Conservation (phyloP, 2,888 invertebrate genomes). For the Pinctada fucata region DNA sequence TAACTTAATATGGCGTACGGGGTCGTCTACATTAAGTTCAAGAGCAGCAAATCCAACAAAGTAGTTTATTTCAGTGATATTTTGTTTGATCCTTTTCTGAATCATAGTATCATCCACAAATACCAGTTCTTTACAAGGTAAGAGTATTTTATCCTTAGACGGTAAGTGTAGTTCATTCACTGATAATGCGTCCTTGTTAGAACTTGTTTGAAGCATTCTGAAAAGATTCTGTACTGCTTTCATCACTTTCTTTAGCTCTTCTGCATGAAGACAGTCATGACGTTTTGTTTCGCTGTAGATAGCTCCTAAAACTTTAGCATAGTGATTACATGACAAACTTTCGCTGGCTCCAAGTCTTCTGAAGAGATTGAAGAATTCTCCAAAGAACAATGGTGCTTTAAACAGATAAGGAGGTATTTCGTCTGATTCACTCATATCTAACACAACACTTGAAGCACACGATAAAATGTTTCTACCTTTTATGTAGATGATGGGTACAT, state of each 20-base stretch:
- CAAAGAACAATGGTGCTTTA: conserved; percentile 5
- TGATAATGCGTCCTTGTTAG: neutral
- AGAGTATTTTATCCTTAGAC: neutral
- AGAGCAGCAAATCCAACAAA: conserved; percentile 3
- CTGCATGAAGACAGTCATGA: neutral
- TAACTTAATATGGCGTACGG: neutral
- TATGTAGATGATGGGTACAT: neutral
- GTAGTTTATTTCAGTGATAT: neutral
- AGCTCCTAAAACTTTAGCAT: neutral
- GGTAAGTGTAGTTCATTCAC: conserved; percentile 8
- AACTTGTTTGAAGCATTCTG: neutral
- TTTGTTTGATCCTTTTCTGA: neutral
- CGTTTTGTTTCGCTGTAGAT: neutral
- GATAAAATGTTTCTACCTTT: neutral
- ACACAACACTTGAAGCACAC: neutral
- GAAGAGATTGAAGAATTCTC: conserved; percentile 9
- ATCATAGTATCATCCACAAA: neutral
- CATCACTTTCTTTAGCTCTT: neutral
- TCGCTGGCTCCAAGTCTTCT: neutral
- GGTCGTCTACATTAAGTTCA: neutral
- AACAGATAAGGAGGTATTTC: conserved; percentile 23
- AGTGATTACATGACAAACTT: conserved; percentile 3
- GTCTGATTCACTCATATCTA: neutral
- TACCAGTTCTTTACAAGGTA: neutral
- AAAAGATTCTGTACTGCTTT: conserved; percentile 3